Percentiles rank a stretch among this genome's conserved stretches.
Conservation (phyloP, 2,113 vertebrate genomes). For the Pyrgilauda ruficollis region DNA sequence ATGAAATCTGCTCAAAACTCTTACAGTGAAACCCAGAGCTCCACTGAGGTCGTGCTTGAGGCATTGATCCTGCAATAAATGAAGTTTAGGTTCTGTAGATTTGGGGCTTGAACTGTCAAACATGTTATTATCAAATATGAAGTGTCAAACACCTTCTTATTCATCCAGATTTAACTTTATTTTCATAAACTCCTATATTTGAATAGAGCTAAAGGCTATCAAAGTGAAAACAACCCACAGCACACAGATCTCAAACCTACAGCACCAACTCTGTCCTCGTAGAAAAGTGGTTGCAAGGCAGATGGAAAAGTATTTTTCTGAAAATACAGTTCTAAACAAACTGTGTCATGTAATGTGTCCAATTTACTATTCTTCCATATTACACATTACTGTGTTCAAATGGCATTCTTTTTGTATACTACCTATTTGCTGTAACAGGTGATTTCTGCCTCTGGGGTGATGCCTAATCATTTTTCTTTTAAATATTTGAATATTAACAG, state of each 20-base stretch:
- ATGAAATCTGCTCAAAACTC: slow-evolving; percentile 36
- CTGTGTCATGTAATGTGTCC: neutral
- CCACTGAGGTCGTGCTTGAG: neutral
- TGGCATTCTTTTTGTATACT: neutral
- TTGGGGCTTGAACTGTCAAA: neutral
- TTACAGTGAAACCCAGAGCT: neutral
- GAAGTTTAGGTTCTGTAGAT: neutral
- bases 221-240: neutral
- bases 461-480: neutral
- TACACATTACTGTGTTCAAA: neutral
- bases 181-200: neutral
- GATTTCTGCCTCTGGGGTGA: neutral
- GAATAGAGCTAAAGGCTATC: neutral
- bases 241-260: neutral
- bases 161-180: neutral
- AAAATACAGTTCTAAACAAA: neutral
- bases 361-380: neutral
- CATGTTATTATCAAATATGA: neutral
- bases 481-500: neutral
- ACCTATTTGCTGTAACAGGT: neutral
- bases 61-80: neutral
- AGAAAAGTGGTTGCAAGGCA: neutral
- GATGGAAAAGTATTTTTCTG: neutral
- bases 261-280: neutral
- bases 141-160: neutral